Conservation (phyloP, 2,888 invertebrate species). For the Lamellibrachia columna region DNA sequence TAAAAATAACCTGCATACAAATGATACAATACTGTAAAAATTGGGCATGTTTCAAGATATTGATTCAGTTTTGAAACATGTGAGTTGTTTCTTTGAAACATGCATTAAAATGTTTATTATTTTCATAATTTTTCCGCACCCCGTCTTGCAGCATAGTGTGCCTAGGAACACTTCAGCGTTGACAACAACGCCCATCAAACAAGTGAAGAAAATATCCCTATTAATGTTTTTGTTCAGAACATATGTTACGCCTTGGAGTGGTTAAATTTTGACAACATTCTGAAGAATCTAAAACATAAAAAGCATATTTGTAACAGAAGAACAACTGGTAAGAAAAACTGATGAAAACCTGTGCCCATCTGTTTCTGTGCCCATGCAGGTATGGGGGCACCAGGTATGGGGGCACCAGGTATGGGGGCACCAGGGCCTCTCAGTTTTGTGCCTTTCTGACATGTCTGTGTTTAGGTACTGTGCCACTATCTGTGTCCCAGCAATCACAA, state of each 20-base stretch:
- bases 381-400: neutral
- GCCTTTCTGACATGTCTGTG: neutral
- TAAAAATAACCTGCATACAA: neutral
- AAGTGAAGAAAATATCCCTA: too few species aligned
- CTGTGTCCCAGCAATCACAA: neutral
- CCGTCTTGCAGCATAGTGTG: too few species aligned
- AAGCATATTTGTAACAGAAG: neutral
- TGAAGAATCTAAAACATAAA: conserved; percentile 1
- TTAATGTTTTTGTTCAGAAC: too few species aligned
- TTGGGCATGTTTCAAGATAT: neutral
- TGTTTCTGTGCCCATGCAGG: neutral
- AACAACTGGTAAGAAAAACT: neutral
- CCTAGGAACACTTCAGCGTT: too few species aligned
- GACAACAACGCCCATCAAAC: too few species aligned
- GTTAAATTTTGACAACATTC: neutral
- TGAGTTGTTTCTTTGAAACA: neutral
- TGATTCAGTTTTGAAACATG: neutral
- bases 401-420: neutral
- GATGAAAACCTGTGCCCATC: neutral
- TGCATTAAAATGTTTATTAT: too few species aligned
- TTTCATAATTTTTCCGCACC: too few species aligned
- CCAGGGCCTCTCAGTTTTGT: neutral
- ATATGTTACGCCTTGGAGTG: neutral
- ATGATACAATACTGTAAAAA: neutral
- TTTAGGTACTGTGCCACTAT: neutral